A percentile compares a stretch with the other conserved stretches of the same genome.
Conservation (phyloP, 2,113 vertebrate genomes). For the Pangasianodon hypophthalmus region DNA sequence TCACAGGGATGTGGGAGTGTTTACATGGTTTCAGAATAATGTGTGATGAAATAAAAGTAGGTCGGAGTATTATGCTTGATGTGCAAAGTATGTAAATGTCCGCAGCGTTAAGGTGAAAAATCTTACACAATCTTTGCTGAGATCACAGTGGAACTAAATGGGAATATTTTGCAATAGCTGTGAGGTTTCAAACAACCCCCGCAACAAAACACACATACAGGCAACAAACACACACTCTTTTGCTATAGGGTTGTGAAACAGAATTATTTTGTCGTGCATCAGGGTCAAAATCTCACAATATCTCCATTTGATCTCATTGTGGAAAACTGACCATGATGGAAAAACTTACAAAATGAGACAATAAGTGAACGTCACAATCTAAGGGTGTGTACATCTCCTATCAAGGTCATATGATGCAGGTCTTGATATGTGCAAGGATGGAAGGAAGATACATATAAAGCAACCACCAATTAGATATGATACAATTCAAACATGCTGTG, state of each 20-base stretch:
- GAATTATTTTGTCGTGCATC: not conserved
- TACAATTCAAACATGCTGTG: not conserved
- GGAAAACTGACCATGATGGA: not conserved
- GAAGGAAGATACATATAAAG: not conserved
- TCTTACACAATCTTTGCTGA: constrained; percentile 46
- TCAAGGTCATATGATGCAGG: not conserved
- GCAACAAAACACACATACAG: constrained; percentile 4
- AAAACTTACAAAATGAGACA: not conserved
- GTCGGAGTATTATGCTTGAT: not conserved
- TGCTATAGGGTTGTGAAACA: not conserved
- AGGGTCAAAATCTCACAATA: not conserved
- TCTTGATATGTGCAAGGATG: not conserved
- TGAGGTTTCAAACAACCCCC: not conserved
- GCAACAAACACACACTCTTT: not conserved
- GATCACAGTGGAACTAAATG: constrained; percentile 18
- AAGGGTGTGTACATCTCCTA: not conserved
- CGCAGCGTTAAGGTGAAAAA: not conserved
- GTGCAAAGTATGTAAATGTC: not conserved
- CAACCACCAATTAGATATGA: not conserved
- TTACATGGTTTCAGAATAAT: not conserved
- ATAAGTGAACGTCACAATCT: not conserved
- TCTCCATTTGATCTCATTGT: not conserved
- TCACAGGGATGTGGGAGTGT: constrained; percentile 35
- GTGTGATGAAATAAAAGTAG: constrained; percentile 3
- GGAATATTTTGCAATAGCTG: constrained; percentile 35